Evolutionary conservation across 2,888 invertebrate species (phyloP), one percentile per base, ranked within the genome.

Genomic region (Catocala sponsa): DNA sequence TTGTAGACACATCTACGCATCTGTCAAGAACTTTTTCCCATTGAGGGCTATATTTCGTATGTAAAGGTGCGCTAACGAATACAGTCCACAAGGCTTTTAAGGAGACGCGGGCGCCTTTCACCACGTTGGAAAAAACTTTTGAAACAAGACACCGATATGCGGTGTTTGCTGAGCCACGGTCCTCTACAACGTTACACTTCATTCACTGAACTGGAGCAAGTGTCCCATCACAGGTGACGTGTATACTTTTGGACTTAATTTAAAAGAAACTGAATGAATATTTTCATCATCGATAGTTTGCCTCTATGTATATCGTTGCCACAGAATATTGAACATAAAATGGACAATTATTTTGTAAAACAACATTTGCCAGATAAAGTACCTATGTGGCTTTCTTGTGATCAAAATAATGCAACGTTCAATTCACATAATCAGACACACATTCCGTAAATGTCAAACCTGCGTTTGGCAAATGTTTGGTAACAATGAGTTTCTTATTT

Each of bases 21-120:
- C 71, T 68, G 60, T 50, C 63, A 48, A 72, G 61, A 70, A 71
- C 67, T 77, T 77, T 77, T 85, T 85, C 81, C 75, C 82, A 79
- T 82, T 85, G 81, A 85, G 77, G 75, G 81, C 81, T 83, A 81
- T 83, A 84, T 84, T 82, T 79, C 80, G 76, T 82, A 79, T 84
- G 79, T 84, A 82, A 83, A 86, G 83, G 82, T 70, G 81, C 78
- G 90, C 87, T 91, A 92, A 91, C 88, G 80, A 90, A 85, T 82
- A 88, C 84, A 84, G 84, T 83, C 88, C 82, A 92, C 90, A 91
- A 89, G 89, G 89, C 89, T 91, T 91, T 91, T 88, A 91, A 89
- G 88, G 88, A 89, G 90, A 89, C 85, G 86, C 87, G 87, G 86
- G 85, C 81, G 86, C 91, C 91, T 92, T 92, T 91, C 91, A 90